Conservation (phyloP, 2,113 vertebrate genomes). For the Seriola dumerili region DNA sequence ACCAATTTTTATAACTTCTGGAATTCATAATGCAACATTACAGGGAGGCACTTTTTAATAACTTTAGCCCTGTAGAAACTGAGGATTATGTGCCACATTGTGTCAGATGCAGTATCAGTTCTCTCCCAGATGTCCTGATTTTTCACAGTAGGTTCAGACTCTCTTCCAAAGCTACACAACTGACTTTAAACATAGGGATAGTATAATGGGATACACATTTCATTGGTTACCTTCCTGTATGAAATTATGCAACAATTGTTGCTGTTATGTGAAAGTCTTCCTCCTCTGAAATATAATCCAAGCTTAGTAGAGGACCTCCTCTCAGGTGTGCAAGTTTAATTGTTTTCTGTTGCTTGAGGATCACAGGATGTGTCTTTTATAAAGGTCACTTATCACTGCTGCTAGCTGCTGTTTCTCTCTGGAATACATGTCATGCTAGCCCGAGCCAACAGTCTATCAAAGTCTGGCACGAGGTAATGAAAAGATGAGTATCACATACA, state of each 20-base stretch:
- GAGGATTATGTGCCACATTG: slow-evolving; percentile 30
- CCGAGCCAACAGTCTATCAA: background rate
- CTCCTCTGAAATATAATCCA: no score
- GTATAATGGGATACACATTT: background rate
- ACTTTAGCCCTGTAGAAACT: slow-evolving; percentile 16
- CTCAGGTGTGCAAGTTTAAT: no score
- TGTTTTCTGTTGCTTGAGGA: background rate
- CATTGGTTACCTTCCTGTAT: background rate
- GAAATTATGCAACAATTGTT: background rate
- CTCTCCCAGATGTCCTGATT: slow-evolving; percentile 26
- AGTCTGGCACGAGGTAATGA: background rate
- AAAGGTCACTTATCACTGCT: background rate
- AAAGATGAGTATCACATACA: background rate
- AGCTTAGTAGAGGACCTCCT: background rate
- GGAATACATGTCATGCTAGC: background rate
- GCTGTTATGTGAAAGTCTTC: background rate
- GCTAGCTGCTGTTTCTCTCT: background rate
- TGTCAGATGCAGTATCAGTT: slow-evolving; percentile 21
- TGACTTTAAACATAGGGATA: background rate
- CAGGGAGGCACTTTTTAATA: slow-evolving; percentile 53
- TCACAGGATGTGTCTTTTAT: no score
- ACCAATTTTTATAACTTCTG: slow-evolving; percentile 23
- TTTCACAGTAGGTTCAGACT: background rate
- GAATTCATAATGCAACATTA: slow-evolving; percentile 58
- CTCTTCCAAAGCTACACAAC: background rate